phyloP scores from a whole-genome alignment of 2,113 vertebrate genomes.

The Petaurus breviceps region DNA sequence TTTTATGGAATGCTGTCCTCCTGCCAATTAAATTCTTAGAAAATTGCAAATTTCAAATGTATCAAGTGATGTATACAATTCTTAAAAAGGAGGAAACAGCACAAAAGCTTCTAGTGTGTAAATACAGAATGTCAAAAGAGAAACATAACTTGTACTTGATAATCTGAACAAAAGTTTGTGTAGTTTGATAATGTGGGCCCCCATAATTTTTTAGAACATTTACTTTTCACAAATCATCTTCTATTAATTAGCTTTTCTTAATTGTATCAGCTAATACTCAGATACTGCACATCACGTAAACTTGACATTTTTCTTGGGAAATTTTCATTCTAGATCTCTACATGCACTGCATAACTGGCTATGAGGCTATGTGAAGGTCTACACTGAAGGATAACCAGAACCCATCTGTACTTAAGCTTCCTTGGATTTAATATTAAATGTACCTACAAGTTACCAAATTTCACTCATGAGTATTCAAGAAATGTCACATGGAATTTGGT shows the following conservation, averaged over 20 bases:
- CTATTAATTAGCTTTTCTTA: neutral
- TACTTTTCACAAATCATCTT: neutral
- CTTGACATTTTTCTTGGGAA: neutral
- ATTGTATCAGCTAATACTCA: neutral
- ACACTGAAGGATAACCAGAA: neutral
- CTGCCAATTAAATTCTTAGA: neutral
- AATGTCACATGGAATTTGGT: neutral
- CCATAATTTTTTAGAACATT: neutral
- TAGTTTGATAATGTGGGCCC: neutral
- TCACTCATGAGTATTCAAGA: neutral
- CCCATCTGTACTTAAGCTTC: neutral
- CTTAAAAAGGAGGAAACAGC: neutral
- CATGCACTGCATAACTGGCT: neutral
- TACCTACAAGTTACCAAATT: neutral
- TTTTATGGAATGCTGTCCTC: neutral
- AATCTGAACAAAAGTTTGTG: neutral
- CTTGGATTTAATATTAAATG: neutral
- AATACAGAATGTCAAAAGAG: neutral
- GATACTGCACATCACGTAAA: neutral
- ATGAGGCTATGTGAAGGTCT: neutral
- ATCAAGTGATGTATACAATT: neutral
- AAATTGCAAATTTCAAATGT: neutral
- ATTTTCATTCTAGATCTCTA: neutral
- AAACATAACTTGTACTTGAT: neutral
- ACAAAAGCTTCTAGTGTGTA: neutral